Base-by-base conservation (phyloP, 2,888 invertebrate species). In the Mayetiola destructor region DNA sequence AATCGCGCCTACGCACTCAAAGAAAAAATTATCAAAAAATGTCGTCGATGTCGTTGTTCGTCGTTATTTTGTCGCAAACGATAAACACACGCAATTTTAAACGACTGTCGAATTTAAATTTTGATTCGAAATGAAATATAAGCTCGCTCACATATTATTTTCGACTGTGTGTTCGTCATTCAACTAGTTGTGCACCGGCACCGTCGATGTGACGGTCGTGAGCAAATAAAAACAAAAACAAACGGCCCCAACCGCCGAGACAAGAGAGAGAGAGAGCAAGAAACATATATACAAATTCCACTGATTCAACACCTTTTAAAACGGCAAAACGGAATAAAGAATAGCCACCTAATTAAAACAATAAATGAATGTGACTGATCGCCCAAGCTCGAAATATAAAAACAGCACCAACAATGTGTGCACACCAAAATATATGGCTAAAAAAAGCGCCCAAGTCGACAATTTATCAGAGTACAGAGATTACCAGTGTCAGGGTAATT, bases 361-460 rank as follows among this genome's bases (percentile, higher is more conserved):
- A 48, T 48, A 48, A 48, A 48, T 48, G 48, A 48, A 48, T 48
- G 48, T 48, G 48, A 48, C 48, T 48, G 48, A 48, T 48, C 48
- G 48, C 23, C 48, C 27, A n/a, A 27, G 48, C 48, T n/a, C n/a
- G n/a, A n/a, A n/a, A n/a, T n/a, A n/a, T n/a, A n/a, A n/a, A n/a
- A n/a, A n/a, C n/a, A n/a, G 48, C 27, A 40, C 21, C 20, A 20
- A 16, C 37, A 4, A 16, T 12, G n/a, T 37, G 37, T 27, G 20
- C 48, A 48, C 4, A 27, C 29, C 14, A 14, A 27, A 48, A 27
- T 27, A 27, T 27, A n/a, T 27, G 23, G 48, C 48, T 48, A 48
- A 48, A 48, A 48, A 48, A 48, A 48, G 48, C 48, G 48, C 48
- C 48, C n/a, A n/a, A n/a, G n/a, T n/a, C n/a, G n/a, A n/a, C n/a